These are phyloP conservation scores for Limosa lapponica DNA, from an alignment of 2,797 vertebrate genomes.

Conservation along the genomic window DNA sequence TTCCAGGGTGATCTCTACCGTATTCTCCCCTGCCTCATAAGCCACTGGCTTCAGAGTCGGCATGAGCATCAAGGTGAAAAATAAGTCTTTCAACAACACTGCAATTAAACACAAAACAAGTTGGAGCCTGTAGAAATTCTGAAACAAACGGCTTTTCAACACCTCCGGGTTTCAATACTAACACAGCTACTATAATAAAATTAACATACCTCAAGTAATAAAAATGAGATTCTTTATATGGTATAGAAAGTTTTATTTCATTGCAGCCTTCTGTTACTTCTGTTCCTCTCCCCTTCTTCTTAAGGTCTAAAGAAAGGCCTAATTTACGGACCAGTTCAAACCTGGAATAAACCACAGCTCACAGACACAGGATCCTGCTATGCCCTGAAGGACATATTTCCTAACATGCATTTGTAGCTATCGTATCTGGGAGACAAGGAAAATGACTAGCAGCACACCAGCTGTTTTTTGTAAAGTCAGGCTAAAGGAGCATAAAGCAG, in stretches of 20 bases:
- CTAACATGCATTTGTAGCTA: not conserved
- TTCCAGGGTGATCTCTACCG: not conserved
- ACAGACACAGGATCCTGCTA: not conserved
- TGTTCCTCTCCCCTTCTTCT: not conserved
- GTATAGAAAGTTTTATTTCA: not conserved
- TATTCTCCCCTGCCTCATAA: not conserved
- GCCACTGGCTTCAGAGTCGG: not conserved
- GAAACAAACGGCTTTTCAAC: not conserved
- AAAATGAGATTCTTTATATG: not conserved
- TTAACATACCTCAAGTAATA: not conserved
- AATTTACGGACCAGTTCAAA: not conserved
- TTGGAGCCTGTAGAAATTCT: not conserved
- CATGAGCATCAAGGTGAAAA: not conserved
- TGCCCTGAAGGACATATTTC: not conserved
- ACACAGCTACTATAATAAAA: not conserved
- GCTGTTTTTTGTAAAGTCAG: not conserved
- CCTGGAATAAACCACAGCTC: not conserved
- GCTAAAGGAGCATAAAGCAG: not conserved
- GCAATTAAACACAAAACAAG: not conserved
- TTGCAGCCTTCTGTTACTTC: not conserved
- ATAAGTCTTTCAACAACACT: not conserved
- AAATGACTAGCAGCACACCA: not conserved
- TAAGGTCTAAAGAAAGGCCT: not conserved
- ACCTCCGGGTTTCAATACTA: not conserved
- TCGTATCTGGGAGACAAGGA: not conserved